A percentile compares a stretch with the other conserved stretches of the same genome.
Conservation (phyloP, 1,140 invertebrate species). For the Orius insidiosus region DNA sequence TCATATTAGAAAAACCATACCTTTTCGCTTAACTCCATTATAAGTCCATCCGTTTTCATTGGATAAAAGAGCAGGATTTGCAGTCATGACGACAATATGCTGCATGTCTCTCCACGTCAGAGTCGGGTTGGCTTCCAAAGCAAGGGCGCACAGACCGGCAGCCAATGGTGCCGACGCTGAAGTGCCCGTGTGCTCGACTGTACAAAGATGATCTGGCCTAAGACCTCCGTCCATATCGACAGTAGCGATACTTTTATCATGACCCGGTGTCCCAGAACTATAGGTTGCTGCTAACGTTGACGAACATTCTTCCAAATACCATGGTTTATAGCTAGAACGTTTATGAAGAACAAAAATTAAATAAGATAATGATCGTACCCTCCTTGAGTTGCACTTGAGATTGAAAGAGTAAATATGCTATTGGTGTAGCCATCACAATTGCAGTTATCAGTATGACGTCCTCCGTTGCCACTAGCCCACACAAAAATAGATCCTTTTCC, state of each 20-base stretch:
- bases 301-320: constrained; percentile 96
- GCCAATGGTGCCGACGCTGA: constrained; percentile 91
- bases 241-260: constrained; percentile 85
- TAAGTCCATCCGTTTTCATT: constrained; percentile 77
- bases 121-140: constrained; percentile 81
- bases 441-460: constrained; percentile 87
- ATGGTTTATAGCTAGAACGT: constrained; percentile 65
- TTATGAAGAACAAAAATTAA: constrained; percentile 1
- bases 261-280: constrained; percentile 84
- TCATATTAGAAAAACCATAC: too few species aligned
- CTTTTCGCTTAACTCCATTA: constrained; percentile 80
- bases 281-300: constrained; percentile 93
- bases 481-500: constrained; percentile 98
- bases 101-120: constrained; percentile 97
- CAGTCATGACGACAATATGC: constrained; percentile 87
- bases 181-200: constrained; percentile 75
- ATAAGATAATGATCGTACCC: constrained; percentile 33
- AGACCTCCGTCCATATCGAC: constrained; percentile 86
- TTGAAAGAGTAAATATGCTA: constrained; percentile 94
- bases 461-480: constrained; percentile 98
- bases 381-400: constrained; percentile 92
- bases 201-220: constrained; percentile 69
- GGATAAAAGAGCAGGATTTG: constrained; percentile 56
- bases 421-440: constrained; percentile 99
- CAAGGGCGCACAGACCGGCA: constrained; percentile 84